Conservation (phyloP, 2,113 vertebrate species). For the Pelecanus crispus region DNA sequence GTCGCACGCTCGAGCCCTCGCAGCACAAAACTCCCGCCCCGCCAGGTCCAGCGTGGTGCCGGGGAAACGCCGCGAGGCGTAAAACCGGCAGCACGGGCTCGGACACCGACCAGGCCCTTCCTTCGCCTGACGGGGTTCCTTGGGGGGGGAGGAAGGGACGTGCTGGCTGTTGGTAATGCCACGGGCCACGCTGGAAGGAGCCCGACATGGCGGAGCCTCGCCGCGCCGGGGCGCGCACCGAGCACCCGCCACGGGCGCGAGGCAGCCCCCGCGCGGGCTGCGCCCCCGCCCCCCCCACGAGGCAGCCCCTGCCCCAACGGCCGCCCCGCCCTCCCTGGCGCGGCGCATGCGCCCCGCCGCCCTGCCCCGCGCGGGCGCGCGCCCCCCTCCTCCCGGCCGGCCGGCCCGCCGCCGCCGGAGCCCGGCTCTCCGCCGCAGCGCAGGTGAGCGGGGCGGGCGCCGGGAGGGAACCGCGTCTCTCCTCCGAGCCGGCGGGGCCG, state of each 20-base stretch:
- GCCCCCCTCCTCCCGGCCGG: too few species aligned
- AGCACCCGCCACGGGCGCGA: accelerated
- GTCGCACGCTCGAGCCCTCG: too few species aligned
- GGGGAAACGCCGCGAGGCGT: too few species aligned
- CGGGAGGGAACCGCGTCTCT: not conserved
- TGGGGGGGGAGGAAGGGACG: too few species aligned
- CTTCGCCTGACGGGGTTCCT: too few species aligned
- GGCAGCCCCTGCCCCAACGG: too few species aligned
- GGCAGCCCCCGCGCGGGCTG: too few species aligned
- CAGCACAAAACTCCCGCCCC: not conserved
- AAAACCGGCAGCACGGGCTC: accelerated
- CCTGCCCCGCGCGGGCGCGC: not conserved
- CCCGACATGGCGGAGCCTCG: accelerated
- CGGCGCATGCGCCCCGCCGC: not conserved
- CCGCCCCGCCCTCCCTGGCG: too few species aligned
- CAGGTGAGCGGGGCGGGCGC: not conserved
- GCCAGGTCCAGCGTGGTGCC: accelerated
- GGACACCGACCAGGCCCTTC: too few species aligned
- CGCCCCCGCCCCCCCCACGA: not conserved
- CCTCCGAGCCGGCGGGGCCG: not conserved
- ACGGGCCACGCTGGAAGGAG: too few species aligned
- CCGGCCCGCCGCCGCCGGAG: not conserved
- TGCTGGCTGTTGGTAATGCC: not conserved
- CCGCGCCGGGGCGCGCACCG: accelerated
- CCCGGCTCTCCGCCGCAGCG: not conserved